A percentile compares a stretch with the other conserved stretches of the same genome.
Evolutionary conservation across 30 jellyfish, hydroid and myxozoan species (phyloP).

Genomic region (Sanderia malayensis): DNA sequence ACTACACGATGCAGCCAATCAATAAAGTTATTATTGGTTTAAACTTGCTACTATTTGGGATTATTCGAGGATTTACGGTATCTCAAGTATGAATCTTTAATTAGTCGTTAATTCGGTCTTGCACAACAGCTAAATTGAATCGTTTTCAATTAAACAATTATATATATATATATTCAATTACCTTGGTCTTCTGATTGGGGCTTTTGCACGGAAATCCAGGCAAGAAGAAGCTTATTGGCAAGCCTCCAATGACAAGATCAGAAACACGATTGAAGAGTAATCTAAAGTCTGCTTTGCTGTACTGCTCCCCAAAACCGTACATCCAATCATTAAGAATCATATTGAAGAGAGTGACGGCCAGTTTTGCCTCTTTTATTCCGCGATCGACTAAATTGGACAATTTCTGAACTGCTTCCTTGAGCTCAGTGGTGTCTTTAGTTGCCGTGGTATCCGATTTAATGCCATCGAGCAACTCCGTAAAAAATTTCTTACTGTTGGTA

Average conservation of each 20-base stretch:
- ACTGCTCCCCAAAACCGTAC: slow-evolving; percentile 12
- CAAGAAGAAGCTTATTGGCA: slow-evolving; percentile 39
- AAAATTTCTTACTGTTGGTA: neutral
- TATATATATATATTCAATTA: neutral
- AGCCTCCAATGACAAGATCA: neutral
- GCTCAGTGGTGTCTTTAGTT: neutral
- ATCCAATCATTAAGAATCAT: slow-evolving; percentile 35
- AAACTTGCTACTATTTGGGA: too few species aligned
- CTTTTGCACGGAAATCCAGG: slow-evolving; percentile 63
- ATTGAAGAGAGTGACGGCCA: neutral
- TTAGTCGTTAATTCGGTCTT: too few species aligned
- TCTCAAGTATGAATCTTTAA: too few species aligned
- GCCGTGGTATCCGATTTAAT: too few species aligned
- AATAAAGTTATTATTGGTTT: too few species aligned
- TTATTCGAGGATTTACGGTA: too few species aligned
- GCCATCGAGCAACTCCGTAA: neutral
- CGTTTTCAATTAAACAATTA: too few species aligned
- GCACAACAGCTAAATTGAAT: too few species aligned
- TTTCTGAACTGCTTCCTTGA: neutral
- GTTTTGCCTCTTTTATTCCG: neutral
- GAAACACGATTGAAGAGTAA: slow-evolving; percentile 10
- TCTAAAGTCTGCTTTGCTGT: slow-evolving; percentile 14
- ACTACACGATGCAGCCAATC: too few species aligned
- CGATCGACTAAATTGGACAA: neutral
- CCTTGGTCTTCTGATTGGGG: slow-evolving; percentile 32